Percentiles rank a stretch among this genome's conserved stretches.
Conservation (phyloP, 2,113 vertebrate species). For the Sisor rabdophorus region DNA sequence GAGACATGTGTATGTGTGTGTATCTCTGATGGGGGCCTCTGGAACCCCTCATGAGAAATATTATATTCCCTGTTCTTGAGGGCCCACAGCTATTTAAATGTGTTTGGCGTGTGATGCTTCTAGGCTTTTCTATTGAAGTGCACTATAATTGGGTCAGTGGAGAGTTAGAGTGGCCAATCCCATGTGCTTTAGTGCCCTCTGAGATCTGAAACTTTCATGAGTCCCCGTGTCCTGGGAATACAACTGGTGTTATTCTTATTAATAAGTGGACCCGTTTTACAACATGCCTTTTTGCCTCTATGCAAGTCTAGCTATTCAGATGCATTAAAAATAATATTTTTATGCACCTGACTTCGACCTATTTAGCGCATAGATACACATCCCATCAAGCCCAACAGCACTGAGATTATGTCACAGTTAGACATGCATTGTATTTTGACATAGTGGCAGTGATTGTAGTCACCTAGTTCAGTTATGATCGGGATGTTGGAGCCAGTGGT, state of each 20-base stretch:
- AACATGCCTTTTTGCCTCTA: slow-evolving; percentile 55
- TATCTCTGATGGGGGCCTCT: slow-evolving; percentile 17
- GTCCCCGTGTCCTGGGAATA: slow-evolving; percentile 68
- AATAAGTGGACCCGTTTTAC: slow-evolving; percentile 75
- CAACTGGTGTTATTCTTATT: slow-evolving; percentile 73
- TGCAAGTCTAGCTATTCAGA: slow-evolving; percentile 25
- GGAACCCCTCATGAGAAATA: slow-evolving; percentile 12
- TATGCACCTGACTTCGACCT: slow-evolving; percentile 33
- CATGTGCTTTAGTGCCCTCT: slow-evolving; percentile 70
- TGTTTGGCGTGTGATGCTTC: slow-evolving; percentile 41
- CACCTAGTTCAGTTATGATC: slow-evolving; percentile 98
- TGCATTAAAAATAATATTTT: slow-evolving; percentile 33
- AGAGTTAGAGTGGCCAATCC: slow-evolving; percentile 69
- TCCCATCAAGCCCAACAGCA: slow-evolving; percentile 12
- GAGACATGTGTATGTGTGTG: neutral
- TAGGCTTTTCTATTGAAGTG: slow-evolving; percentile 64
- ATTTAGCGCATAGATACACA: slow-evolving; percentile 20
- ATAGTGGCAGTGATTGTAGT: slow-evolving; percentile 51
- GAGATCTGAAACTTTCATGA: slow-evolving; percentile 81
- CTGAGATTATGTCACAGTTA: neutral
- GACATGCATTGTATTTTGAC: slow-evolving; percentile 21
- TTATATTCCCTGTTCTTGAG: slow-evolving; percentile 29
- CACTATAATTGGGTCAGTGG: slow-evolving; percentile 74
- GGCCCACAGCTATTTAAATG: slow-evolving; percentile 1
- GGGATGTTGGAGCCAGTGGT: slow-evolving; percentile 97